Evolutionary conservation across 2,797 vertebrate species (phyloP).

Genomic region (Neoniphon sammara): DNA sequence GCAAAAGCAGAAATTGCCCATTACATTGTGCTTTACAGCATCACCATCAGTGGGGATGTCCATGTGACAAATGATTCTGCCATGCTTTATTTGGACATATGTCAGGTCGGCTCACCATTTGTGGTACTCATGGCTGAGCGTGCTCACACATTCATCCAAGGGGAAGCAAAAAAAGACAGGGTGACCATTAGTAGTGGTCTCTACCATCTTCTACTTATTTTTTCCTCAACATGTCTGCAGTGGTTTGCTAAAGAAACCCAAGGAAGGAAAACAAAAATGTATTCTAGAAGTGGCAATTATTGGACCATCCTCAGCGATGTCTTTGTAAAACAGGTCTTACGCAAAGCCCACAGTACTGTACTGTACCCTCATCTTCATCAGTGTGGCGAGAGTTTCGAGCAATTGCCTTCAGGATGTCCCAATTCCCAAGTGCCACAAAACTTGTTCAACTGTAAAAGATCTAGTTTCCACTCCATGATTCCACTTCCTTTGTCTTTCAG

Average conservation of each 20-base stretch:
- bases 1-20: slow-evolving; percentile 2
- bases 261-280: neutral
- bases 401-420: slow-evolving; percentile 62
- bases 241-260: neutral
- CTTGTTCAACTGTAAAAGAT: slow-evolving; percentile 46
- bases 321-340: slow-evolving; percentile 7
- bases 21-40: slow-evolving; percentile 25
- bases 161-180: neutral
- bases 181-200: slow-evolving; percentile 1
- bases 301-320: slow-evolving; percentile 20
- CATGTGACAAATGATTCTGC: slow-evolving; percentile 19
- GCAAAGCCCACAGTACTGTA: slow-evolving; percentile 19
- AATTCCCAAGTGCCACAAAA: slow-evolving; percentile 47
- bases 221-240: neutral
- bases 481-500: slow-evolving; percentile 15
- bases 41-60: slow-evolving; percentile 12
- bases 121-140: neutral
- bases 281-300: neutral
- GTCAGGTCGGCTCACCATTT: slow-evolving; percentile 51
- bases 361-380: slow-evolving; percentile 32
- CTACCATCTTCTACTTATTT: neutral
- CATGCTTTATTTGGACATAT: slow-evolving; percentile 47
- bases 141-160: slow-evolving; percentile 22
- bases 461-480: slow-evolving; percentile 26
- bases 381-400: slow-evolving; percentile 60